Base-by-base conservation (phyloP, 2,797 vertebrate genomes). In the Helicolenus hilgendorfi region DNA sequence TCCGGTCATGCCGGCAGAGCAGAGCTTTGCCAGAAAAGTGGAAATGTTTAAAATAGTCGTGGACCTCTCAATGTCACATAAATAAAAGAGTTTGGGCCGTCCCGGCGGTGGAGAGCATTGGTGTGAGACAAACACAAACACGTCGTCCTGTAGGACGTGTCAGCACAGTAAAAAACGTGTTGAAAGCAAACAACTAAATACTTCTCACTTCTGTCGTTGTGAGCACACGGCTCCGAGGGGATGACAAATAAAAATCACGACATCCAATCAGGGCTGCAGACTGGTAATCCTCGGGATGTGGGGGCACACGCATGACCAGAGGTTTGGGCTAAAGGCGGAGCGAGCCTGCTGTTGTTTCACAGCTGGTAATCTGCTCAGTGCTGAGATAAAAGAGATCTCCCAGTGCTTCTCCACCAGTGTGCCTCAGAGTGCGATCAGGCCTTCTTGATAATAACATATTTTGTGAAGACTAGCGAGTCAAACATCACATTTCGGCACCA, bases 361-460 rank as follows among this genome's bases (percentile, higher is more conserved):
- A 80, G 89, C 88, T 88, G 85, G 68, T 93, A 86, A 94, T 92
- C 88, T 79, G 83, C 91, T 89, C 87, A 73, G 79, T n/a, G 13
- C 72, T 15, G 67, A 91, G 85, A 92, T 87, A 71, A 95, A 89
- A 92, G 70, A 73, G 41, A 84, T 77, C 81, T 85, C 83, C 77
- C 80, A 49, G 63, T 27, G 82, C 76, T 63, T 65, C 79, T 65
- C 60, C 81, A 75, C 60, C 72, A 73, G 11, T 13, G 79, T 18
- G 80, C 85, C 86, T 65, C 27, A 31, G 13, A 86, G 72, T 72
- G 53, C 82, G 82, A 87, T 83, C 86, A 78, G 81, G 65, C 82
- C 71, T 79, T 55, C 35, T 45, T 79, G 64, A 85, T 86, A 36
- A 82, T 86, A 36, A 74, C 64, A 78, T 27, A 68, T 76, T 73